A percentile compares a stretch with the other conserved stretches of the same genome.
Evolutionary conservation across 2,888 invertebrate species (phyloP).

Genomic region (Pecten maximus): DNA sequence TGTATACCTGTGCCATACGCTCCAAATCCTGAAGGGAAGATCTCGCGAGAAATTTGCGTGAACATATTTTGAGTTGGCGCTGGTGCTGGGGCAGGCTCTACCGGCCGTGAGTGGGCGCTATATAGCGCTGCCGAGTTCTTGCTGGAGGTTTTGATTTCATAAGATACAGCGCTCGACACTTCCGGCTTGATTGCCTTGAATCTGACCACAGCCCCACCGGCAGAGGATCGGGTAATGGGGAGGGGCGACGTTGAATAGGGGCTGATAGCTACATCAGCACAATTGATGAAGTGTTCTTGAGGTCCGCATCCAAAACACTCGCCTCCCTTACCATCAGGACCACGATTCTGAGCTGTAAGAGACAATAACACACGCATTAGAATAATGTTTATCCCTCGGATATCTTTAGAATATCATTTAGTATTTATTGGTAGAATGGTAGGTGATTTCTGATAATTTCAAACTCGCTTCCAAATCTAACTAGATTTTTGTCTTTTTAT

Average conservation of each 20-base stretch:
- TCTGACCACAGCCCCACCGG: conserved; percentile 36
- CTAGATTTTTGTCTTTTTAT: too few species aligned
- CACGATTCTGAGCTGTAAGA: conserved; percentile 51
- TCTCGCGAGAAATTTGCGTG: not conserved
- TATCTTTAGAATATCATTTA: too few species aligned
- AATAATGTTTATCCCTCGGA: not conserved
- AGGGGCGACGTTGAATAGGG: conserved; percentile 34
- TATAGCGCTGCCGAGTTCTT: not conserved
- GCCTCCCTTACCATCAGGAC: conserved; percentile 46
- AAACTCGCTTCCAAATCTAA: not conserved
- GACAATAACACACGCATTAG: not conserved
- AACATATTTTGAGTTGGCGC: not conserved
- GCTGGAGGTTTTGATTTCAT: not conserved
- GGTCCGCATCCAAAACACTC: conserved; percentile 57
- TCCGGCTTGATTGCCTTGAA: not conserved
- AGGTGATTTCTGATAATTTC: not conserved
- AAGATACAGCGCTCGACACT: not conserved
- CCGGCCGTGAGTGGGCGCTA: not conserved
- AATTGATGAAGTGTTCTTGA: conserved; percentile 55
- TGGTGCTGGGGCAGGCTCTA: not conserved
- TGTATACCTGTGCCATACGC: not conserved
- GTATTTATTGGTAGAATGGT: not conserved
- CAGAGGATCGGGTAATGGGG: conserved; percentile 11
- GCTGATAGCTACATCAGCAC: conserved; percentile 54
- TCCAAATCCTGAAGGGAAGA: not conserved